These are phyloP conservation scores for Phylloscopus trochilus DNA, from an alignment of 2,113 vertebrate genomes.

Conservation along the genomic window DNA sequence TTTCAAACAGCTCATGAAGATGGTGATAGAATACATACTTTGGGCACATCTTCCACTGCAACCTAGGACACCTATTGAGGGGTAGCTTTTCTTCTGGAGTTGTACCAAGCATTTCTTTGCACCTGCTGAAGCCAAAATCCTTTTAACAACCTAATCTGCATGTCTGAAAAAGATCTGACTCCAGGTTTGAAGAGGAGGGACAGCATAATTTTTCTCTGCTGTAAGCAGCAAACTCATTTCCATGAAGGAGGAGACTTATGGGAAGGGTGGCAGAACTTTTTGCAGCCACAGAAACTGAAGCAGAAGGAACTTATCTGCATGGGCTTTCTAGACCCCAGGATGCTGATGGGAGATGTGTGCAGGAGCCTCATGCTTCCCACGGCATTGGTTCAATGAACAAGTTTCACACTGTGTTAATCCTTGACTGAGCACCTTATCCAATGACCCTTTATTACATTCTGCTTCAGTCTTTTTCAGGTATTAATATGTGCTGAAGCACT, in stretches of 20 bases:
- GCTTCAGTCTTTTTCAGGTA: neutral
- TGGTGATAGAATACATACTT: too few relatives aligned
- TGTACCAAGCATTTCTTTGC: neutral
- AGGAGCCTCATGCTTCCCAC: neutral
- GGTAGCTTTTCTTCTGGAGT: neutral
- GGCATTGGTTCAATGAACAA: neutral
- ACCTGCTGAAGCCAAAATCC: neutral
- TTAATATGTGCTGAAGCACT: neutral
- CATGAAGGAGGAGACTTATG: neutral
- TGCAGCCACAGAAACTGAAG: neutral
- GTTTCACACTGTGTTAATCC: neutral
- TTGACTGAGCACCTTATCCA: neutral
- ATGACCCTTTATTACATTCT: neutral
- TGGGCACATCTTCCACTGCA: too few relatives aligned
- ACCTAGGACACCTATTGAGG: neutral
- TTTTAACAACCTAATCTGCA: neutral
- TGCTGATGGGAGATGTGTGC: neutral
- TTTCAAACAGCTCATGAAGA: too few relatives aligned
- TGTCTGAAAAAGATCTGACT: neutral
- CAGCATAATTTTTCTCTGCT: rapidly evolving
- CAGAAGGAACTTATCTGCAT: neutral
- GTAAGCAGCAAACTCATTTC: neutral
- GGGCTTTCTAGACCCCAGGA: neutral
- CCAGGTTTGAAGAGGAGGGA: neutral
- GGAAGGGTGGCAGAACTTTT: neutral